Evolutionary conservation across 2,888 invertebrate genomes (phyloP).

Genomic region (Molorchus minor): DNA sequence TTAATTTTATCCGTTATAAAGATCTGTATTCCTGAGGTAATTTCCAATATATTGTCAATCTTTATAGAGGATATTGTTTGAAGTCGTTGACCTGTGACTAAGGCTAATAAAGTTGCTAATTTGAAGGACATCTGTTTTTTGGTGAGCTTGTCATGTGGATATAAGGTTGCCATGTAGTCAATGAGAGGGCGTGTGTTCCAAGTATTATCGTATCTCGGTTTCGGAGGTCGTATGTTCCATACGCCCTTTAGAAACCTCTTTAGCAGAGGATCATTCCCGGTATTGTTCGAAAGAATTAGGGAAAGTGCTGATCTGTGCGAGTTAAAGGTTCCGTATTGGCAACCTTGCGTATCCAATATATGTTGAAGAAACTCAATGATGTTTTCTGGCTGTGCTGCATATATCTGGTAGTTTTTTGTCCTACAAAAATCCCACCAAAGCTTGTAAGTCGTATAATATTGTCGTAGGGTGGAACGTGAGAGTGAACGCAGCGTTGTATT

Average conservation of each 20-base stretch:
- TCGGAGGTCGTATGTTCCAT: conserved; percentile 38
- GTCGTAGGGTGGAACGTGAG: neutral
- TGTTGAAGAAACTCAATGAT: conserved; percentile 1
- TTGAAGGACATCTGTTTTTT: neutral
- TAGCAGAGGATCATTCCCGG: conserved; percentile 27
- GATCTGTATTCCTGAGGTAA: neutral
- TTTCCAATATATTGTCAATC: neutral
- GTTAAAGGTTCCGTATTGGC: neutral
- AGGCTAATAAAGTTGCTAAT: neutral
- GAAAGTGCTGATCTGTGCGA: conserved; percentile 1
- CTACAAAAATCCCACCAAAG: conserved; percentile 6
- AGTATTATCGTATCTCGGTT: conserved; percentile 40
- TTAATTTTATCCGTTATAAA: neutral
- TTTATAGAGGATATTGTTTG: neutral
- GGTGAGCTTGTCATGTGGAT: conserved; percentile 6
- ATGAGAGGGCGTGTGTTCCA: conserved; percentile 44
- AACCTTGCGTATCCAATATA: neutral
- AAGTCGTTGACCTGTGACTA: neutral
- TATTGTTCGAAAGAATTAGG: neutral
- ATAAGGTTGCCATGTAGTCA: conserved; percentile 30
- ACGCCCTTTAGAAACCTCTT: conserved; percentile 42
- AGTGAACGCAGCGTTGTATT: conserved; percentile 4
- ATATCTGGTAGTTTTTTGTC: neutral
- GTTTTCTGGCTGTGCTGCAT: neutral
- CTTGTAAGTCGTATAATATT: conserved; percentile 7